Conservation (phyloP, 2,113 vertebrate species). For the Xiphophorus couchianus region DNA sequence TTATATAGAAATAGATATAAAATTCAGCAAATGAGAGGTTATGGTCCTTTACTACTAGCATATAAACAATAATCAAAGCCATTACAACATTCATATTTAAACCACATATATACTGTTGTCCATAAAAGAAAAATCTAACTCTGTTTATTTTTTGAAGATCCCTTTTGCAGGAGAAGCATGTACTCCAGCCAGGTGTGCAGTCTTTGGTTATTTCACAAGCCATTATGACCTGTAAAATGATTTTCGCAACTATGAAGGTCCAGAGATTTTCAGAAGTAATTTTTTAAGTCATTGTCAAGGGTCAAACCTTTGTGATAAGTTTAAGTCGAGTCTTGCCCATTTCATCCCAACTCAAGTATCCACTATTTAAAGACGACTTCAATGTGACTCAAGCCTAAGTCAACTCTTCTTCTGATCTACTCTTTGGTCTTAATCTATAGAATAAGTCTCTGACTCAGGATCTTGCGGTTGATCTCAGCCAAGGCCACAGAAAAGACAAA, state of each 20-base stretch:
- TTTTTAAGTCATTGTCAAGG: too few relatives aligned
- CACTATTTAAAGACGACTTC: background rate
- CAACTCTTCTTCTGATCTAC: background rate
- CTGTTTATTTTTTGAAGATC: background rate
- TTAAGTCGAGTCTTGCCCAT: background rate
- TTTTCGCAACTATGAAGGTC: background rate
- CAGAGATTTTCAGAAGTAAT: background rate
- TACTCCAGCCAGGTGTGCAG: background rate
- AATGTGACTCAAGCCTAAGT: background rate
- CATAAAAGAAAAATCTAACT: too few relatives aligned
- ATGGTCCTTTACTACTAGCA: too few relatives aligned
- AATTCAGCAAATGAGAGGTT: too few relatives aligned
- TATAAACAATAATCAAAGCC: background rate
- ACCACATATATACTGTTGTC: too few relatives aligned
- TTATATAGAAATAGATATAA: background rate
- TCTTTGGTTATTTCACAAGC: background rate
- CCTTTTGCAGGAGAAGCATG: background rate
- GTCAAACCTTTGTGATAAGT: too few relatives aligned
- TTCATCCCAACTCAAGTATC: background rate
- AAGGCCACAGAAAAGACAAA: slow-evolving; percentile 98
- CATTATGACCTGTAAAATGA: too few relatives aligned
- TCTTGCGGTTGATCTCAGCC: slow-evolving; percentile 99
- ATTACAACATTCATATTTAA: background rate
- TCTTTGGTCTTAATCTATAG: slow-evolving; percentile 65
- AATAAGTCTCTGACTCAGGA: slow-evolving; percentile 96